A percentile compares a stretch with the other conserved stretches of the same genome.
Conservation (phyloP, 2,888 invertebrate species). For the Syrphus vitripennis region DNA sequence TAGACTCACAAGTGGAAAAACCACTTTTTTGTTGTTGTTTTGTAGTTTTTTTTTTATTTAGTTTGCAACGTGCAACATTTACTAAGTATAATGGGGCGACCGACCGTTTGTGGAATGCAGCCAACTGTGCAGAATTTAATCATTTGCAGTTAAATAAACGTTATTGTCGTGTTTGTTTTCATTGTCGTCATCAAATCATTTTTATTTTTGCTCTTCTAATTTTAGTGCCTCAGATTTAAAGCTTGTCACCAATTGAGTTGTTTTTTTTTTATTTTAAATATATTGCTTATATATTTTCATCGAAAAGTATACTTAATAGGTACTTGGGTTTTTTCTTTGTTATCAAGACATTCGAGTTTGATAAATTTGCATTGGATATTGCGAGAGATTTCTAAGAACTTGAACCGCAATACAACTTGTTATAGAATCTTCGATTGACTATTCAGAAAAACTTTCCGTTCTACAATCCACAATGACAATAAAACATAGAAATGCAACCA, state of each 20-base stretch:
- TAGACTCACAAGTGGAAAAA: conserved; percentile 57
- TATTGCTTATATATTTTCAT: neutral
- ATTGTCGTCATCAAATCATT: conserved; percentile 67
- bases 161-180: conserved; percentile 67
- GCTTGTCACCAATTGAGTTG: conserved; percentile 14
- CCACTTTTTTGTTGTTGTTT: conserved; percentile 34
- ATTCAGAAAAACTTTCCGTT: too few relatives aligned
- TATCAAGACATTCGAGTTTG: neutral
- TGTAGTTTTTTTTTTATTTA: neutral
- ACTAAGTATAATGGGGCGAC: conserved; percentile 49
- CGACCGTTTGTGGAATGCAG: conserved; percentile 70
- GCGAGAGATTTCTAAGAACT: too few relatives aligned
- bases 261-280: neutral
- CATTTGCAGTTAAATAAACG: conserved; percentile 71
- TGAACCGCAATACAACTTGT: too few relatives aligned
- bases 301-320: neutral
- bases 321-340: neutral
- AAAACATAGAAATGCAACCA: too few relatives aligned
- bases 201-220: conserved; percentile 11
- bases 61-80: neutral
- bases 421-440: too few relatives aligned
- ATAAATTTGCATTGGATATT: too few relatives aligned
- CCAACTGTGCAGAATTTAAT: conserved; percentile 71
- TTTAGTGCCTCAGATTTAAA: neutral
- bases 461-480: too few relatives aligned